Evolutionary conservation across 2,113 vertebrate genomes (phyloP).

Genomic region (Gallinago media): DNA sequence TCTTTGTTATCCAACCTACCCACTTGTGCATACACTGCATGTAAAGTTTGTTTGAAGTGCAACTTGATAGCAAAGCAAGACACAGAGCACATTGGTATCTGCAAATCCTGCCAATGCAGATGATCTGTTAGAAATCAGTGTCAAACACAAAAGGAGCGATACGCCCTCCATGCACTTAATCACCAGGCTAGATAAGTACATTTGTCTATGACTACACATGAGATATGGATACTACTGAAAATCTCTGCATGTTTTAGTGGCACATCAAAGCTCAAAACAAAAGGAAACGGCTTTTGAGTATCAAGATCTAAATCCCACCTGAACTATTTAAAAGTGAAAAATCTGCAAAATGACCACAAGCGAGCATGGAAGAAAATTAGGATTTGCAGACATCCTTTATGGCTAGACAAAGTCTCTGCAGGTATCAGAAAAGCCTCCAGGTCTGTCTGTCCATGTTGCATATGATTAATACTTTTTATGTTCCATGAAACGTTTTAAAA

Average conservation of each 20-base stretch:
- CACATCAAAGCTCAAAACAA: background rate
- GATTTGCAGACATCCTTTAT: background rate
- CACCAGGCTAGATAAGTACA: background rate
- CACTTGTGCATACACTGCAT: rapidly evolving
- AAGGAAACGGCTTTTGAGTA: background rate
- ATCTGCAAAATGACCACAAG: background rate
- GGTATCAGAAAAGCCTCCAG: background rate
- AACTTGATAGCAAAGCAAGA: background rate
- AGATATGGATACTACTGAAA: background rate
- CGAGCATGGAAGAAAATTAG: background rate
- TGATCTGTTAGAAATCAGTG: background rate
- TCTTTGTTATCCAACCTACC: background rate
- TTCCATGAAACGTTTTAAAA: background rate
- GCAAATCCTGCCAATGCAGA: background rate
- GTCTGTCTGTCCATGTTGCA: background rate
- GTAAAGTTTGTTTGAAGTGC: background rate
- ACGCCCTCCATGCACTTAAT: background rate
- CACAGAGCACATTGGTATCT: background rate
- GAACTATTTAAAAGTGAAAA: background rate
- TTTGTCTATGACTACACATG: rapidly evolving
- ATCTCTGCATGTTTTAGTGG: background rate
- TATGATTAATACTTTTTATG: background rate
- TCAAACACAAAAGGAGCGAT: background rate
- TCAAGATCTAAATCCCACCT: background rate
- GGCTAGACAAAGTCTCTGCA: background rate